Evolutionary conservation across 2,797 vertebrate genomes (phyloP).

Genomic region (Hipposideros larvatus): DNA sequence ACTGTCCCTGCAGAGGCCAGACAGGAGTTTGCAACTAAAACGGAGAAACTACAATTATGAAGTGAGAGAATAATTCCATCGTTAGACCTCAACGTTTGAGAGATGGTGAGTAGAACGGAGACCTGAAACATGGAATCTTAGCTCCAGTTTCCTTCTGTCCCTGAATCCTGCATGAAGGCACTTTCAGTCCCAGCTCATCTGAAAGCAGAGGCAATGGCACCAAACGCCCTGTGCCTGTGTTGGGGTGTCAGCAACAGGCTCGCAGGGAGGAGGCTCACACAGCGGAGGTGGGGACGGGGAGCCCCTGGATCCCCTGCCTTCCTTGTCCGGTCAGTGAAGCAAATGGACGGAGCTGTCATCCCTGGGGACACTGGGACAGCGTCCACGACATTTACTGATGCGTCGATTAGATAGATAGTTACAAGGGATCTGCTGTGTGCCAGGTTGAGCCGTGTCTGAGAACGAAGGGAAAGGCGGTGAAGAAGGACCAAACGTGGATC

Average conservation of each 20-base stretch:
- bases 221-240: not conserved
- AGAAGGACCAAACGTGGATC: not conserved
- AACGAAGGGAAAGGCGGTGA: not conserved
- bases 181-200: not conserved
- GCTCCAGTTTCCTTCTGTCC: not conserved
- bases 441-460: not conserved
- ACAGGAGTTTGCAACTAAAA: rapidly evolving
- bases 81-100: not conserved
- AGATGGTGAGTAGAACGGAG: not conserved
- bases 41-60: not conserved
- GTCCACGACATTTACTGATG: rapidly evolving
- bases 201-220: not conserved
- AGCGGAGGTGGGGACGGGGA: rapidly evolving
- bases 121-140: not conserved
- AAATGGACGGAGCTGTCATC: rapidly evolving
- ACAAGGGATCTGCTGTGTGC: too few species aligned
- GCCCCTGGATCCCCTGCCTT: too few species aligned
- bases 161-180: not conserved
- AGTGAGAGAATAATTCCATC: not conserved
- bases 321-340: not conserved
- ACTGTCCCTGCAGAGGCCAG: rapidly evolving
- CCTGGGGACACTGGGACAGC: rapidly evolving
- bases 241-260: not conserved
- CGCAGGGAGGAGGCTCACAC: too few species aligned
- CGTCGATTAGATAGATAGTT: not conserved